These are phyloP conservation scores for Phoxinus dragarum DNA, from an alignment of 2,797 vertebrate species.

Conservation along the genomic window DNA sequence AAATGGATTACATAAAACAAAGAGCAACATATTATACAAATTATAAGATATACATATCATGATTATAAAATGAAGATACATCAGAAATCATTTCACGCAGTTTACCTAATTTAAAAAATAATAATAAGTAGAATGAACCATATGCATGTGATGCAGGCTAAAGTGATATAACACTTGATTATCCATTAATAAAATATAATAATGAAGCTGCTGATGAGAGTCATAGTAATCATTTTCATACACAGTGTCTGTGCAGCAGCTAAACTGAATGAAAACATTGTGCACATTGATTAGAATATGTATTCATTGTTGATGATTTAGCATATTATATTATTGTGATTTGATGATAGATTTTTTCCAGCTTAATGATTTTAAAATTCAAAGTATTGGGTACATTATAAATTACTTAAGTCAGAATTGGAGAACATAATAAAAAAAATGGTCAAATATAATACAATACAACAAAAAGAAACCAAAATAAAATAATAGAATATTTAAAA, in stretches of 20 bases:
- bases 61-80: slow-evolving; percentile 74
- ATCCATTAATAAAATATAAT: slow-evolving; percentile 28
- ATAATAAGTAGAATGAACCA: slow-evolving; percentile 60
- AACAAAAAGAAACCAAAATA: not conserved
- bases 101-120: slow-evolving; percentile 61
- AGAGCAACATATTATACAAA: slow-evolving; percentile 40
- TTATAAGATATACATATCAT: slow-evolving; percentile 73
- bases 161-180: slow-evolving; percentile 59
- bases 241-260: slow-evolving; percentile 42
- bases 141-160: slow-evolving; percentile 58
- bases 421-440: not conserved
- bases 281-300: slow-evolving; percentile 45
- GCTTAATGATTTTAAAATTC: slow-evolving; percentile 31
- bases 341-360: slow-evolving; percentile 13
- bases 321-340: slow-evolving; percentile 1
- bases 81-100: slow-evolving; percentile 74
- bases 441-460: not conserved
- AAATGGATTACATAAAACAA: slow-evolving; percentile 34
- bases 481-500: slow-evolving; percentile 13
- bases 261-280: slow-evolving; percentile 12
- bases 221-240: slow-evolving; percentile 15
- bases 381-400: slow-evolving; percentile 21
- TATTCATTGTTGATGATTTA: slow-evolving; percentile 15
- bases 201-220: slow-evolving; percentile 19
- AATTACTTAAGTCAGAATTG: not conserved